Evolutionary conservation across 2,888 invertebrate species (phyloP), one percentile per base, ranked within the genome.

Genomic region (Amiota mariae): DNA sequence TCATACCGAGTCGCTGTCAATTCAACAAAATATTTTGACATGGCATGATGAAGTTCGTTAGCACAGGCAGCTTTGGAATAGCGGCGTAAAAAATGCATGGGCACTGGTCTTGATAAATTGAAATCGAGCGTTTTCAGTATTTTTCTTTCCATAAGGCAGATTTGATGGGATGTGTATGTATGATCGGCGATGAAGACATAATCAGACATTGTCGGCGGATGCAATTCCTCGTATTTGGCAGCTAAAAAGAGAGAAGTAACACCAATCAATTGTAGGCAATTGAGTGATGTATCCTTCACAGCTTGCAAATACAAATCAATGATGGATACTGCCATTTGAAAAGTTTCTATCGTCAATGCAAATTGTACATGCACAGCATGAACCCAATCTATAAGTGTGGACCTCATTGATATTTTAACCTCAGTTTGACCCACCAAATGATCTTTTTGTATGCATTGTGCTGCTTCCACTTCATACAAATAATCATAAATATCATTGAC

Each of bases 151-250:
- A 97, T 97, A 77, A 92, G 91, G 64, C 95, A 91, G 56, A 98
- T 93, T 82, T 98, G 95, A 1, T 91, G 87, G 82, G 94, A 94
- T 6, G 92, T 92, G 88, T 96, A 98, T 0, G 97, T 94, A 87
- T 95, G 93, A 90, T 97, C 98, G 11, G 97, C 96, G 72, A 98
- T 95, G 87, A 95, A 97, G 13, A 96, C 95, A 90, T 98, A 98
- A 90, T 99, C 98, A 8, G 90, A 91, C 20, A 97, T 92, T 61
- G 96, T 95, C 0, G 98, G 97, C 1, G 95, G 92, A 85, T 94
- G 97, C 85, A 97, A 94, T 91, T 99, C 99, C 90, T 99, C 98
- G 86, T 97, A 98, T 89, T 99, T 99, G 85, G 95, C 93, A 0
- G 98, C 98, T 72, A 98, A 93, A 84, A 97, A 94, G 92, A 98